Conservation (phyloP, 2,797 vertebrate species). For the Neosilurus mollespiculum region DNA sequence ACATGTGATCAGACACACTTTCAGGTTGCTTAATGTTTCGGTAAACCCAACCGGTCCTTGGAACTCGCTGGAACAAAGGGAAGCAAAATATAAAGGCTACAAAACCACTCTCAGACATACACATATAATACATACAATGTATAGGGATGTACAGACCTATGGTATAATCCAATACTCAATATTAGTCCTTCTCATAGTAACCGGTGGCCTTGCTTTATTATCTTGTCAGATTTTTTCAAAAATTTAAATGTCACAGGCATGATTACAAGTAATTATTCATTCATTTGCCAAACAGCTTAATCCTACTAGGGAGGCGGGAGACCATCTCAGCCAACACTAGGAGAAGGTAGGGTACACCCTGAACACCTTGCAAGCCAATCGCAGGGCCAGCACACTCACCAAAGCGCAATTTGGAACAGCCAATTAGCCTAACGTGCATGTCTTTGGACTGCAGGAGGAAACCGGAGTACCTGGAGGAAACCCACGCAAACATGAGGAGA, state of each 20-base stretch:
- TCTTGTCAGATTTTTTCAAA: not conserved
- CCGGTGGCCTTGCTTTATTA: not conserved
- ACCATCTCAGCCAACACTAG: no score
- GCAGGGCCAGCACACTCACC: no score
- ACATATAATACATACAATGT: not conserved
- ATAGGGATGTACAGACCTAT: no score
- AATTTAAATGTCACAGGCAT: not conserved
- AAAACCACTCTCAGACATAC: not conserved
- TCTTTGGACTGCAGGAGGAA: no score
- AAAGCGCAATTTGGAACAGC: no score
- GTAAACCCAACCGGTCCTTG: constrained; percentile 95
- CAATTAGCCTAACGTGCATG: no score
- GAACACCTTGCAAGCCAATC: no score
- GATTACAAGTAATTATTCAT: not conserved
- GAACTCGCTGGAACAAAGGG: constrained; percentile 76
- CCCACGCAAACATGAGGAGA: no score
- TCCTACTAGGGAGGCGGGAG: no score
- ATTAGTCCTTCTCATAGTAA: not conserved
- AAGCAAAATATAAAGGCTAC: not conserved
- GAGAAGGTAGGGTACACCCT: no score
- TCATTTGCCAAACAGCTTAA: no score
- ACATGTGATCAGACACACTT: constrained; percentile 98
- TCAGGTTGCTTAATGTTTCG: constrained; percentile 85
- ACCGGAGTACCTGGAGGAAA: no score
- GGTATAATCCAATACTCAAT: not conserved